phyloP scores from a whole-genome alignment of 2,888 invertebrate genomes.

The Eupithecia abbreviata region DNA sequence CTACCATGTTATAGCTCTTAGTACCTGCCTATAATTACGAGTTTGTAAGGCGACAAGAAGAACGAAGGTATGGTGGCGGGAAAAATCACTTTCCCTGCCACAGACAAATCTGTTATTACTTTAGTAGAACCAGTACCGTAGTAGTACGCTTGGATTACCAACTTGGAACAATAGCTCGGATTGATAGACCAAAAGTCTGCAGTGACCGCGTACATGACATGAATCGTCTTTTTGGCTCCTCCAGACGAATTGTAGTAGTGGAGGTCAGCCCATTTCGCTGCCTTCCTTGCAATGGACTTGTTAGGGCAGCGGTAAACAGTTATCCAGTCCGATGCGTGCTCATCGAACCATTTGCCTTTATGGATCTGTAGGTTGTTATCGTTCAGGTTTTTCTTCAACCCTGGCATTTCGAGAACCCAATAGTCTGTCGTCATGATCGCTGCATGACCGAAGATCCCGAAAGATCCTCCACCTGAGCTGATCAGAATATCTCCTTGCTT shows the following conservation, averaged over 20 bases:
- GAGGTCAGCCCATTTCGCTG: conserved; percentile 62
- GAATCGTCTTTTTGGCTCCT: conserved; percentile 56
- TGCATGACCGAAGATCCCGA: conserved; percentile 61
- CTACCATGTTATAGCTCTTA: conserved; percentile 29
- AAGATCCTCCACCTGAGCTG: conserved; percentile 48
- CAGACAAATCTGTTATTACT: conserved; percentile 53
- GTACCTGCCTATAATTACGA: conserved; percentile 60
- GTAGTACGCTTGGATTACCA: conserved; percentile 64
- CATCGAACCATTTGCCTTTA: conserved; percentile 61
- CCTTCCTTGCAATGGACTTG: conserved; percentile 49
- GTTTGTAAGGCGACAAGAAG: conserved; percentile 58
- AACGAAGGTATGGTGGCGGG: conserved; percentile 59
- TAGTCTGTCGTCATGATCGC: conserved; percentile 65
- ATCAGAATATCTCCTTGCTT: conserved; percentile 63
- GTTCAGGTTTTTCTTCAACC: conserved; percentile 26
- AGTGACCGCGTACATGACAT: conserved; percentile 58
- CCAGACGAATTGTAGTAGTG: conserved; percentile 59
- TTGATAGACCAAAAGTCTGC: conserved; percentile 53
- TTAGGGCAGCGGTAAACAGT: conserved; percentile 62
- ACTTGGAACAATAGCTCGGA: conserved; percentile 67
- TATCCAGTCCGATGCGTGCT: conserved; percentile 60
- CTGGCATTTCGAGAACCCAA: conserved; percentile 65
- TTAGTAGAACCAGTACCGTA: conserved; percentile 58
- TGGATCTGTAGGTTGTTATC: conserved; percentile 61
- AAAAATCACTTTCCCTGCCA: conserved; percentile 50